Conservation (phyloP, 2,113 vertebrate genomes). For the Rhea americana region DNA sequence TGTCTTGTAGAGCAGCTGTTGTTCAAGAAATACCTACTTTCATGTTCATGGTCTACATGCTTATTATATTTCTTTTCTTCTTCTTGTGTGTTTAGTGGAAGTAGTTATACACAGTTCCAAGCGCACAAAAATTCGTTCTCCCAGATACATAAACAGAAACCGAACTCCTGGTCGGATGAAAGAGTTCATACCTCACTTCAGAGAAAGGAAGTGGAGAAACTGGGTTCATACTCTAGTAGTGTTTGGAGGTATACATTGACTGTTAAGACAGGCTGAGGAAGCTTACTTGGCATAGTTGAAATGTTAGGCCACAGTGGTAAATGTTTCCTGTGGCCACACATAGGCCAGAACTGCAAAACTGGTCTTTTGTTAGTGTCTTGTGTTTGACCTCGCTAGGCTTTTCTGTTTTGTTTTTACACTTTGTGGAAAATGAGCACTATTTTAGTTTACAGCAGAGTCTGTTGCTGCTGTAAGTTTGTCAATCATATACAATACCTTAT, state of each 20-base stretch:
- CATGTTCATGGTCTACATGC: not conserved
- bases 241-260: not conserved
- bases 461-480: not conserved
- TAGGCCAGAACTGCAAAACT: not conserved
- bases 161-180: not conserved
- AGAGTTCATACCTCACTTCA: not conserved
- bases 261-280: not conserved
- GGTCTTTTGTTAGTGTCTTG: not conserved
- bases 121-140: not conserved
- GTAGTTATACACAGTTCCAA: not conserved
- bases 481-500: not conserved
- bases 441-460: not conserved
- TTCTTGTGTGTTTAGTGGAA: not conserved
- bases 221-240: not conserved
- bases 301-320: accelerated
- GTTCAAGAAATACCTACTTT: not conserved
- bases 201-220: not conserved
- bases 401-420: not conserved
- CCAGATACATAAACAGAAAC: not conserved
- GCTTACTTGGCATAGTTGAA: not conserved
- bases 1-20: not conserved
- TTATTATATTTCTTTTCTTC: not conserved
- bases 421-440: not conserved
- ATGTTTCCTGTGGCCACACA: not conserved
- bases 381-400: not conserved